These are phyloP conservation scores for Grapholita molesta DNA, from an alignment of 1,140 invertebrate genomes.

Conservation along the genomic window DNA sequence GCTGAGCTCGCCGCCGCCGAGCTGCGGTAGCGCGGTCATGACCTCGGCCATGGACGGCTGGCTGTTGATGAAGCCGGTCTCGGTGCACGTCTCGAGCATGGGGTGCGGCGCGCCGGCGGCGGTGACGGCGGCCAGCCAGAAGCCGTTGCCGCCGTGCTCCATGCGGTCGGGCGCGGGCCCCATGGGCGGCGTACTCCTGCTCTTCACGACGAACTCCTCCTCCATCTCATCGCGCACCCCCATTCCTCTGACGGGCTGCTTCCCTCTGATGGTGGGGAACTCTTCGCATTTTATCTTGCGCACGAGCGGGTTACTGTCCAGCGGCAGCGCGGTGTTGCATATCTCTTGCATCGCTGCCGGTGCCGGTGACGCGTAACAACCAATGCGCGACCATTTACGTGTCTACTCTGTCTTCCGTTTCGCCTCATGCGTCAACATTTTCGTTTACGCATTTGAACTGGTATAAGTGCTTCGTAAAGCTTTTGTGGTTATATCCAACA, in stretches of 20 bases:
- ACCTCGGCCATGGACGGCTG: slow-evolving; percentile 96
- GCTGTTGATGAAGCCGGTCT: slow-evolving; percentile 94
- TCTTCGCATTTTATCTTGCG: slow-evolving; percentile 79
- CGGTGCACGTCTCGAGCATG: slow-evolving; percentile 78
- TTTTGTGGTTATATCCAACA: slow-evolving; percentile 19
- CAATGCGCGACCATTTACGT: slow-evolving; percentile 56
- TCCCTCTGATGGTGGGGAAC: slow-evolving; percentile 66
- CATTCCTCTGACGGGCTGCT: slow-evolving; percentile 66
- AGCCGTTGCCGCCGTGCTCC: slow-evolving; percentile 70
- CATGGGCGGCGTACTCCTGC: slow-evolving; percentile 67
- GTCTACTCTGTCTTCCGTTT: slow-evolving; percentile 48
- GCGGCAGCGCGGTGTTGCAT: slow-evolving; percentile 75
- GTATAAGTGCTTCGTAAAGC: slow-evolving; percentile 20
- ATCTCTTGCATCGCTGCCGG: slow-evolving; percentile 77
- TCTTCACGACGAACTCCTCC: slow-evolving; percentile 75
- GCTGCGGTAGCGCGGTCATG: slow-evolving; percentile 88
- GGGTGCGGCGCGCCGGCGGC: slow-evolving; percentile 71
- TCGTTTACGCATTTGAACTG: slow-evolving; percentile 32
- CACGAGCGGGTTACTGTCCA: slow-evolving; percentile 73
- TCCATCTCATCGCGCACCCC: slow-evolving; percentile 76
- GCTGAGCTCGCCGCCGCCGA: slow-evolving; percentile 80
- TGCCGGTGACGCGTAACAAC: slow-evolving; percentile 45
- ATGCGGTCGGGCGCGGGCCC: slow-evolving; percentile 62
- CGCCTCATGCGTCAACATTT: slow-evolving; percentile 58
- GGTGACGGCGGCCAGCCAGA: slow-evolving; percentile 73